A percentile compares a stretch with the other conserved stretches of the same genome.
Evolutionary conservation across 2,888 invertebrate genomes (phyloP).

Genomic region (Drosophila longiperda): DNA sequence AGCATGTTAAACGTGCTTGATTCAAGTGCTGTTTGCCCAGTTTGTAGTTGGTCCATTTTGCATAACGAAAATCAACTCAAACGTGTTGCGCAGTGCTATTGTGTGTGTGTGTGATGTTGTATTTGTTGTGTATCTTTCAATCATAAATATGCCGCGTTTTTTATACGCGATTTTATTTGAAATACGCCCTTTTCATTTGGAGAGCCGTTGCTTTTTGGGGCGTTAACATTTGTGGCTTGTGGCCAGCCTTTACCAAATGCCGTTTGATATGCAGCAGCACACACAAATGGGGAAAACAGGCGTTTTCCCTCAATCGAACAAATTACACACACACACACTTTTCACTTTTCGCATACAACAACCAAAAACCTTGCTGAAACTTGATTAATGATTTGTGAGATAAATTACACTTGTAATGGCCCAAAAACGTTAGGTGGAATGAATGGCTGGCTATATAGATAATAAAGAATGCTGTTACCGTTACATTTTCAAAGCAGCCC

Average conservation of each 20-base stretch:
- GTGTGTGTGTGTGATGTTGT: constrained; percentile 17
- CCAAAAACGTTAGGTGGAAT: constrained; percentile 48
- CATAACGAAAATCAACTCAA: constrained; percentile 20
- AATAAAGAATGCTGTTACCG: constrained; percentile 48
- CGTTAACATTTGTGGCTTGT: constrained; percentile 51
- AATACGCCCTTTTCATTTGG: constrained; percentile 70
- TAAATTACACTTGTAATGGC: constrained; percentile 80
- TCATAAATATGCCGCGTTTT: constrained; percentile 55
- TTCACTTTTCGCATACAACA: constrained; percentile 23
- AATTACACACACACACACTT: constrained; percentile 30
- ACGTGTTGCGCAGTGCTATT: constrained; percentile 50
- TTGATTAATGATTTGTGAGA: constrained; percentile 79
- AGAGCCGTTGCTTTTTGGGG: constrained; percentile 55
- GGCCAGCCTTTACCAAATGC: constrained; percentile 42
- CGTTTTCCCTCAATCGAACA: constrained; percentile 26
- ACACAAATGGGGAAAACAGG: constrained; percentile 14
- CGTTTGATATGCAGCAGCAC: constrained; percentile 36
- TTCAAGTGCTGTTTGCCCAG: constrained; percentile 33
- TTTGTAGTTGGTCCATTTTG: constrained; percentile 17
- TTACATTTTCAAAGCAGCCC: constrained; percentile 56
- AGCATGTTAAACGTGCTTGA: constrained; percentile 41
- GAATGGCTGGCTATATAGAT: constrained; percentile 51
- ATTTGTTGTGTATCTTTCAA: constrained; percentile 53
- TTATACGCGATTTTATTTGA: constrained; percentile 67
- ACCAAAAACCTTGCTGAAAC: constrained; percentile 31